phyloP scores from a whole-genome alignment of 2,797 vertebrate genomes.

The Helarctos malayanus region DNA sequence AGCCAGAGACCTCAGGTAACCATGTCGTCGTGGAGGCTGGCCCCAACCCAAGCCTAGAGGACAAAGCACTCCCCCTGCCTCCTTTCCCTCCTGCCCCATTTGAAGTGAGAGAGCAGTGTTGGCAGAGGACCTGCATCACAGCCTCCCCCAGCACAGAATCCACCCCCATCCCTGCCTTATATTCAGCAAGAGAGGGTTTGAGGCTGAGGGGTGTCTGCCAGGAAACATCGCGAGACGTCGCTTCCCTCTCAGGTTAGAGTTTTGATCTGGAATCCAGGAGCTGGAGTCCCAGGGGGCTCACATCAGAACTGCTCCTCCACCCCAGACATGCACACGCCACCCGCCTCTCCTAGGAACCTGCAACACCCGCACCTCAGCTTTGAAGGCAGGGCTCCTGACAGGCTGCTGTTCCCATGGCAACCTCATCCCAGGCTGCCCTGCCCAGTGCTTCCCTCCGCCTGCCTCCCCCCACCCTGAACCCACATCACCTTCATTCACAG shows the following conservation, averaged over 20 bases:
- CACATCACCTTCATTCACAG: slow-evolving; percentile 82
- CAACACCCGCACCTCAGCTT: slow-evolving; percentile 72
- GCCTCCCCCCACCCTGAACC: slow-evolving; percentile 65
- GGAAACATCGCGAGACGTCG: slow-evolving; percentile 1
- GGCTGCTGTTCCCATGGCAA: slow-evolving; percentile 86
- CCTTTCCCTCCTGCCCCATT: not conserved
- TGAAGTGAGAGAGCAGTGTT: not conserved
- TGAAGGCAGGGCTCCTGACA: slow-evolving; percentile 81
- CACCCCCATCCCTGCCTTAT: slow-evolving; percentile 10
- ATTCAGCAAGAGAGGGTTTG: slow-evolving; percentile 14
- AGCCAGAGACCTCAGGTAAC: not conserved
- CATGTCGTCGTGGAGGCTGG: not conserved
- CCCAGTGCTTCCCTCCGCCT: slow-evolving; percentile 68
- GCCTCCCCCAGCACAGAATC: not conserved
- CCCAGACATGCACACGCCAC: slow-evolving; percentile 43
- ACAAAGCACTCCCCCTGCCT: not conserved
- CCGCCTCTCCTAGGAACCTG: slow-evolving; percentile 75
- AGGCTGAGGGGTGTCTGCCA: slow-evolving; percentile 62
- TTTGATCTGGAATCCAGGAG: slow-evolving; percentile 83
- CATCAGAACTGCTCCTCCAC: slow-evolving; percentile 71
- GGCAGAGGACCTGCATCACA: not conserved
- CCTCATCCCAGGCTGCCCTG: slow-evolving; percentile 80
- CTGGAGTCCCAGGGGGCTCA: slow-evolving; percentile 74
- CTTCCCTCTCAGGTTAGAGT: slow-evolving; percentile 71
- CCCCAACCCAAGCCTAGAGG: not conserved